phyloP scores from a whole-genome alignment of 1,140 invertebrate genomes.

The Solenopsis invicta region DNA sequence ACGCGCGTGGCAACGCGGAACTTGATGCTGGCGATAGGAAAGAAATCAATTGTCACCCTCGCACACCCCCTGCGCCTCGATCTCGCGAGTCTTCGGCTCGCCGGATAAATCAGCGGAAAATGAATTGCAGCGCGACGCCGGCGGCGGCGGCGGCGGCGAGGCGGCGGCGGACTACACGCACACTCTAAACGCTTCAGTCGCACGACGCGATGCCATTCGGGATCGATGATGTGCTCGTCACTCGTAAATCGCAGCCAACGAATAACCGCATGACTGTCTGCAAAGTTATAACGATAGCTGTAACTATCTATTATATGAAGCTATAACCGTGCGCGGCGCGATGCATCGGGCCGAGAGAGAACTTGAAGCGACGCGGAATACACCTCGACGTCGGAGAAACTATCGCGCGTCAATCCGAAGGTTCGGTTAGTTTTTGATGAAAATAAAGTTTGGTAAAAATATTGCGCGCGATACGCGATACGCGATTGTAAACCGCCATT shows the following conservation, averaged over 20 bases:
- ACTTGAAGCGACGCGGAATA: background rate
- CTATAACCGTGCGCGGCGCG: background rate
- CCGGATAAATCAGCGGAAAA: slow-evolving; percentile 66
- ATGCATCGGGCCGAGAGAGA: background rate
- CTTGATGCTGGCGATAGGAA: slow-evolving; percentile 13
- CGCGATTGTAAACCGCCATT: slow-evolving; percentile 11
- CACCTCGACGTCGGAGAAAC: background rate
- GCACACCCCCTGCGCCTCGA: slow-evolving; percentile 10
- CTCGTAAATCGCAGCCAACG: slow-evolving; percentile 53
- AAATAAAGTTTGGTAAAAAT: background rate
- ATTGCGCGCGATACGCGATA: background rate
- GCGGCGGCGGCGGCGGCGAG: background rate
- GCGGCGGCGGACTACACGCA: slow-evolving; percentile 8
- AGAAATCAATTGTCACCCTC: slow-evolving; percentile 71
- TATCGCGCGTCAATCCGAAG: background rate
- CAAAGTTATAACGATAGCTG: slow-evolving; percentile 49
- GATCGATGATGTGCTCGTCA: slow-evolving; percentile 67
- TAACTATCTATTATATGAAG: slow-evolving; percentile 14
- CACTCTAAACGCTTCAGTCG: slow-evolving; percentile 4
- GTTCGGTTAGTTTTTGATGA: background rate
- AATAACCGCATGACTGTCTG: slow-evolving; percentile 33
- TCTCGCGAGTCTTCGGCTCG: slow-evolving; percentile 59
- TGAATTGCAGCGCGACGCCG: slow-evolving; percentile 62
- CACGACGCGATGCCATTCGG: background rate
- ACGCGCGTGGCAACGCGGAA: slow-evolving; percentile 49